phyloP scores from a whole-genome alignment of 23 tunicate genomes.

The Halocynthia aurantium region DNA sequence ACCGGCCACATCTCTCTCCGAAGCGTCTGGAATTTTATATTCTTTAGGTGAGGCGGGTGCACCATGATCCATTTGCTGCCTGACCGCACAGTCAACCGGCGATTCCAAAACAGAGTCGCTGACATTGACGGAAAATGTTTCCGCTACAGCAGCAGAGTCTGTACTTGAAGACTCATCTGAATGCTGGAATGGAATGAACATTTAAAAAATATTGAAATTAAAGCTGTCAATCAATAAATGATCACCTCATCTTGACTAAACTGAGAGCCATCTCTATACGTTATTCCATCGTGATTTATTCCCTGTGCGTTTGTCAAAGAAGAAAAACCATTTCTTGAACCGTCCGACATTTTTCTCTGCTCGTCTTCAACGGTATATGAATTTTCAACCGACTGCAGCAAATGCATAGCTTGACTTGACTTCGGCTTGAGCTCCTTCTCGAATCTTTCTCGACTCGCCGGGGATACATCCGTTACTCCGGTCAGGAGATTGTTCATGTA shows the following conservation, averaged over 20 bases:
- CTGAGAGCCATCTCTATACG: too few species aligned
- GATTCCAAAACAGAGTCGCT: slow-evolving; percentile 49
- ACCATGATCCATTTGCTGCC: slow-evolving; percentile 7
- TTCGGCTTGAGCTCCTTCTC: too few species aligned
- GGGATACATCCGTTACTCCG: slow-evolving; percentile 12
- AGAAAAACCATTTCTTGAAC: too few species aligned
- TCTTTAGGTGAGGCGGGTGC: slow-evolving; percentile 12
- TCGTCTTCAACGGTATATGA: too few species aligned
- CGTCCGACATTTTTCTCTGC: too few species aligned
- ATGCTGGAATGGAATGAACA: not conserved
- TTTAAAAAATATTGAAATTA: too few species aligned
- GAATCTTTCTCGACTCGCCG: slow-evolving; percentile 1
- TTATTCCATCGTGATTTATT: too few species aligned
- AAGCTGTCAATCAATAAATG: too few species aligned
- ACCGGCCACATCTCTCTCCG: not conserved
- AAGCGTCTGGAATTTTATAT: slow-evolving; percentile 49
- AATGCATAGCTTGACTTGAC: too few species aligned
- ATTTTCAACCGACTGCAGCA: too few species aligned
- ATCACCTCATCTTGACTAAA: too few species aligned
- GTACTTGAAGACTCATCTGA: slow-evolving; percentile 4
- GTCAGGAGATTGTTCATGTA: slow-evolving; percentile 28
- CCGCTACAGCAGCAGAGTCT: not conserved
- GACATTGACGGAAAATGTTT: slow-evolving; percentile 20
- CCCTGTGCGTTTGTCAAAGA: too few species aligned
- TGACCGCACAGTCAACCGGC: slow-evolving; percentile 23